phyloP scores from a whole-genome alignment of 2,888 invertebrate genomes.

The Phymatocera aterrima region DNA sequence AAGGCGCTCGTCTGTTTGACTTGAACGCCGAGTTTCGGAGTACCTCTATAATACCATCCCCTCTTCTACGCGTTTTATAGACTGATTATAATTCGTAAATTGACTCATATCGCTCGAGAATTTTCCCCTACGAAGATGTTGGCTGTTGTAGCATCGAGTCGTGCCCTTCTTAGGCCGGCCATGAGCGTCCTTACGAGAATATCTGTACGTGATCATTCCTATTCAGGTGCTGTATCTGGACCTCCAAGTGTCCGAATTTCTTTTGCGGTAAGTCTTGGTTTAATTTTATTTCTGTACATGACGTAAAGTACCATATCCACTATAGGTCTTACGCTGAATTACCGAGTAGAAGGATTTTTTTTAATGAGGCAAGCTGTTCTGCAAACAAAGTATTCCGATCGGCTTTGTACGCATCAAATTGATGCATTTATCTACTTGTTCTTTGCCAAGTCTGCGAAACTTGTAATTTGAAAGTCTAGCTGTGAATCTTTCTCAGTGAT shows the following conservation, averaged over 20 bases:
- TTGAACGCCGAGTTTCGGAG: not conserved
- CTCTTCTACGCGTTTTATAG: conserved; percentile 13
- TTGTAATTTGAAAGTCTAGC: conserved; percentile 44
- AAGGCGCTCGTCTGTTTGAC: not conserved
- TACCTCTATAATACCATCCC: not conserved
- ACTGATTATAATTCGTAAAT: not conserved
- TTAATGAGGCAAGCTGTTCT: not conserved
- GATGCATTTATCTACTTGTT: too few species aligned
- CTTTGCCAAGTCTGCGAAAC: not conserved
- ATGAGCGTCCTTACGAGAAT: not conserved
- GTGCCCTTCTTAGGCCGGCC: not conserved
- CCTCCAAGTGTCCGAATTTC: conserved; percentile 51
- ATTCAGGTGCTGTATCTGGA: not conserved
- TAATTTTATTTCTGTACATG: not conserved
- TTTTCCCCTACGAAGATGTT: conserved; percentile 30
- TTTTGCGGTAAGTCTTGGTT: conserved; percentile 48
- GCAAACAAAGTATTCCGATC: not conserved
- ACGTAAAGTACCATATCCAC: not conserved
- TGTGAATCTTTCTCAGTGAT: not conserved
- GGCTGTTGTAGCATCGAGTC: conserved; percentile 28
- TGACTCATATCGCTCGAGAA: conserved; percentile 4
- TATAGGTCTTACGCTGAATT: not conserved
- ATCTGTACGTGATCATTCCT: not conserved
- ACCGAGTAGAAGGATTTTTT: not conserved
- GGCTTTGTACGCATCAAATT: not conserved